Evolutionary conservation across 2,113 vertebrate genomes (phyloP).

Genomic region (Ptilorrhoa leucosticta): DNA sequence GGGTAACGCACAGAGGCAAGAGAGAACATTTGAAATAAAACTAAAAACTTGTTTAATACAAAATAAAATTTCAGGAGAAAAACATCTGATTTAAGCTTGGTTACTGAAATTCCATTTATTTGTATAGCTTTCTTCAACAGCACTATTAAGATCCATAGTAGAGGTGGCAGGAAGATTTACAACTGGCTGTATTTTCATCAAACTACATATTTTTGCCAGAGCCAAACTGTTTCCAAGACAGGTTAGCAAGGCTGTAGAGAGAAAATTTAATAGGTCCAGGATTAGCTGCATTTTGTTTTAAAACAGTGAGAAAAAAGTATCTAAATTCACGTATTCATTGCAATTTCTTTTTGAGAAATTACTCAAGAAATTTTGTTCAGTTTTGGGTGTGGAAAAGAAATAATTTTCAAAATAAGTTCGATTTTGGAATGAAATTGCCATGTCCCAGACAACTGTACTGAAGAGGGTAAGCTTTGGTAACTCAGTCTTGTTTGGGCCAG

Average conservation of each 20-base stretch:
- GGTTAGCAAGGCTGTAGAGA: neutral
- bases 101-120: neutral
- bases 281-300: neutral
- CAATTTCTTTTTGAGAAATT: neutral
- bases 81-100: neutral
- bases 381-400: neutral
- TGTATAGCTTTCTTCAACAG: neutral
- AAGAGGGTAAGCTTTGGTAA: neutral
- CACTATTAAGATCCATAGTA: neutral
- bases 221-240: neutral
- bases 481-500: neutral
- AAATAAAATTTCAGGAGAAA: neutral
- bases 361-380: neutral
- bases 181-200: neutral
- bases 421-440: neutral
- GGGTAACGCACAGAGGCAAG: neutral
- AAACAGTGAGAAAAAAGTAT: neutral
- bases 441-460: neutral
- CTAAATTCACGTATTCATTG: neutral
- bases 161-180: neutral
- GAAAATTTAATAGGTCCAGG: neutral
- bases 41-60: neutral
- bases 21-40: neutral
- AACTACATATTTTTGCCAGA: neutral
- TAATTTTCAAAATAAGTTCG: neutral